A percentile compares a stretch with the other conserved stretches of the same genome.
Conservation (phyloP, 2,888 invertebrate genomes). For the Pteria penguin region DNA sequence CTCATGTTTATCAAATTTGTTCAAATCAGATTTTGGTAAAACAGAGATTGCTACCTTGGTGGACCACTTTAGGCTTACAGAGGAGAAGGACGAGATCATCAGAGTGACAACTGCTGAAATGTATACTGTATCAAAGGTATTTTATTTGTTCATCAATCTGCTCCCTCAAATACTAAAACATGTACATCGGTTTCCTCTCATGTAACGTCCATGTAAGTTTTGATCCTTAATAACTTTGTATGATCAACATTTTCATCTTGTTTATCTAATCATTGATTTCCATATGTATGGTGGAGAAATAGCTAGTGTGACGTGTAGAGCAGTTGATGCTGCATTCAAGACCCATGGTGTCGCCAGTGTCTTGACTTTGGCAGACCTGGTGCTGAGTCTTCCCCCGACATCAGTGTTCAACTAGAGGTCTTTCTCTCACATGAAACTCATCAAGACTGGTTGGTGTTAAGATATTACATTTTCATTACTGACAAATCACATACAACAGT, state of each 20-base stretch:
- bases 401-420: constrained; percentile 29
- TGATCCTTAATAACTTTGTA: background rate
- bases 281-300: constrained; percentile 11
- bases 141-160: background rate
- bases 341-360: constrained; percentile 3
- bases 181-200: no score
- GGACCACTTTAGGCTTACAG: constrained; percentile 15
- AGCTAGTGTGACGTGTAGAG: background rate
- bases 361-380: constrained; percentile 14
- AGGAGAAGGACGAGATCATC: background rate
- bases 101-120: constrained; percentile 1
- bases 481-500: background rate
- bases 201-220: no score
- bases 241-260: background rate
- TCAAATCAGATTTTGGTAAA: background rate
- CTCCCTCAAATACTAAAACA: no score
- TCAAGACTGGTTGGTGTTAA: background rate
- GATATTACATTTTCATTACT: background rate
- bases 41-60: background rate
- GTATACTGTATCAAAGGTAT: background rate
- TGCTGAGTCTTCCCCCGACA: constrained; percentile 22
- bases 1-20: background rate
- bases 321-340: constrained; percentile 4
- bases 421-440: constrained; percentile 28
- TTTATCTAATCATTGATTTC: background rate